Conservation (phyloP, 2,888 invertebrate genomes). For the Tenthredo amoena region DNA sequence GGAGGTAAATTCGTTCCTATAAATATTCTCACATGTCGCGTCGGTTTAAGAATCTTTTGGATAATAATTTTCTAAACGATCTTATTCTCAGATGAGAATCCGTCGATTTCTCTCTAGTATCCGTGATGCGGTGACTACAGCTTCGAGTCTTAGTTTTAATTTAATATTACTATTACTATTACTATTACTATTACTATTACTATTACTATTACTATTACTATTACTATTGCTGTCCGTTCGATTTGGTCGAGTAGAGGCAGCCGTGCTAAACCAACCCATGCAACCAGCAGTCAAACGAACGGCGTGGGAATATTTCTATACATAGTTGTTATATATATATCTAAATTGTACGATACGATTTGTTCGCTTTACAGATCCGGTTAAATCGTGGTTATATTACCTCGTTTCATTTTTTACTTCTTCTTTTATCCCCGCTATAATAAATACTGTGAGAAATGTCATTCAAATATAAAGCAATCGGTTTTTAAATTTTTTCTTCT, state of each 20-base stretch:
- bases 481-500: neutral
- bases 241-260: slow-evolving; percentile 42
- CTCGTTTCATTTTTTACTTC: neutral
- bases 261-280: neutral
- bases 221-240: slow-evolving; percentile 16
- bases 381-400: slow-evolving; percentile 11
- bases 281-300: neutral
- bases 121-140: neutral
- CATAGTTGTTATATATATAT: neutral
- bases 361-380: slow-evolving; percentile 25
- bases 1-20: too few species aligned
- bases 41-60: too few species aligned
- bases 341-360: neutral
- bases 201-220: neutral
- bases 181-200: too few species aligned
- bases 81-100: neutral
- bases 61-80: neutral
- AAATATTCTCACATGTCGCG: too few species aligned
- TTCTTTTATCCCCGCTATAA: neutral
- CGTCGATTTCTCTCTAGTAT: neutral
- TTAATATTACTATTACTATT: neutral
- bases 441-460: neutral
- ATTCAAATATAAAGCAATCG: neutral
- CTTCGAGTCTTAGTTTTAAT: neutral
- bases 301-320: slow-evolving; percentile 34